Percentiles rank a stretch among this genome's conserved stretches.
Conservation (phyloP, 2,888 invertebrate species). For the Eurois occulta region DNA sequence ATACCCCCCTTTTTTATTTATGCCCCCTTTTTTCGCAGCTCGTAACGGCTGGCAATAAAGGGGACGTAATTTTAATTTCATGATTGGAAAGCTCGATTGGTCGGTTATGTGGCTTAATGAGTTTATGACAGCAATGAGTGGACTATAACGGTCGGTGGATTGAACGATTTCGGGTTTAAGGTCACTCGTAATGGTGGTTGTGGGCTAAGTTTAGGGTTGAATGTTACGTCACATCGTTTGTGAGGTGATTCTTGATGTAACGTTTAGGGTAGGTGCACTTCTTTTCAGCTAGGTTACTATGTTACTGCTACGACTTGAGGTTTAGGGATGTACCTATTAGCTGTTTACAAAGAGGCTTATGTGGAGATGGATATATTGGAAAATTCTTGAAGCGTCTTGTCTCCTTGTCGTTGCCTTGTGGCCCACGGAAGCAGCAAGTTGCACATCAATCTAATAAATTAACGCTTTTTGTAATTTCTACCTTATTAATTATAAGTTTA, state of each 20-base stretch:
- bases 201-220: slow-evolving; percentile 60
- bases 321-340: not conserved
- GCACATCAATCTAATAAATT: not conserved
- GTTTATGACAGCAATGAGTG: slow-evolving; percentile 86
- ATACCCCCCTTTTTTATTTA: slow-evolving; percentile 89
- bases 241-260: slow-evolving; percentile 16
- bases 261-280: slow-evolving; percentile 15
- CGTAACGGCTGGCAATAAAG: slow-evolving; percentile 89
- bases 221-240: slow-evolving; percentile 54
- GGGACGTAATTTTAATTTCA: slow-evolving; percentile 90
- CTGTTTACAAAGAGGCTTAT: too few relatives aligned
- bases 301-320: not conserved
- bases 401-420: not conserved
- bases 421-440: not conserved
- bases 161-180: slow-evolving; percentile 76
- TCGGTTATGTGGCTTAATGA: slow-evolving; percentile 89
- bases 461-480: not conserved
- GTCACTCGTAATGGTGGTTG: slow-evolving; percentile 66
- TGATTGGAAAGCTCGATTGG: slow-evolving; percentile 90
- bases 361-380: not conserved
- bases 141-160: slow-evolving; percentile 84
- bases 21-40: slow-evolving; percentile 91
- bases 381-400: not conserved
- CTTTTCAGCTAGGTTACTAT: not conserved
- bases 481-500: not conserved